Conservation (phyloP, 2,888 invertebrate species). For the Diaprepes abbreviatus region DNA sequence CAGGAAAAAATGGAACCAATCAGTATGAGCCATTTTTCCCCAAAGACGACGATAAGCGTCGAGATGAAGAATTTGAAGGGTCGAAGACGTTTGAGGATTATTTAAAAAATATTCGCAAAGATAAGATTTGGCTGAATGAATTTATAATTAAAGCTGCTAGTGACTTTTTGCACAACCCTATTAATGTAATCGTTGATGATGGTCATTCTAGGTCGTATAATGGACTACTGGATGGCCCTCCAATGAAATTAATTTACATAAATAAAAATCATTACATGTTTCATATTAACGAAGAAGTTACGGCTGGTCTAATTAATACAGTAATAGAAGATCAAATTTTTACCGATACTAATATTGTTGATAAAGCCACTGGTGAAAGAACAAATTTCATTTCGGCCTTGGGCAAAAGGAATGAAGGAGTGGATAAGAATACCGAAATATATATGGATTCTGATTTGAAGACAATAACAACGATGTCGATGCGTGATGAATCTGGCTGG, state of each 20-base stretch:
- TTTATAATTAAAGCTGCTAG: slow-evolving; percentile 15
- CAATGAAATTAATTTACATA: neutral
- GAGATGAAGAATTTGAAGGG: neutral
- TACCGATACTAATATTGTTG: too few species aligned
- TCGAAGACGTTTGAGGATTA: neutral
- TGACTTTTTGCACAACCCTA: slow-evolving; percentile 1
- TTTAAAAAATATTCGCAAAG: neutral
- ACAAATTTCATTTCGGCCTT: neutral
- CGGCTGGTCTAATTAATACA: neutral
- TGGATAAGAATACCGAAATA: neutral
- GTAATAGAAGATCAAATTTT: too few species aligned
- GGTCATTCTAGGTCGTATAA: neutral
- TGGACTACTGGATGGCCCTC: neutral
- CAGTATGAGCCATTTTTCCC: slow-evolving; percentile 8
- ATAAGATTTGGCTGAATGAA: neutral
- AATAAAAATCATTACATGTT: slow-evolving; percentile 7
- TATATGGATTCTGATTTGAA: too few species aligned
- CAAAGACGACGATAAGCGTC: neutral
- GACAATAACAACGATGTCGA: neutral
- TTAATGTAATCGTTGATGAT: neutral
- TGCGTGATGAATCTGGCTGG: neutral
- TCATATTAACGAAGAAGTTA: neutral
- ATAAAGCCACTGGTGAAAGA: too few species aligned
- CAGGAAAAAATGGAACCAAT: neutral
- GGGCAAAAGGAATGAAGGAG: neutral